Evolutionary conservation across 2,113 vertebrate species (phyloP), one percentile per base, ranked within the genome.

Genomic region (Sarotherodon lohbergeri): DNA sequence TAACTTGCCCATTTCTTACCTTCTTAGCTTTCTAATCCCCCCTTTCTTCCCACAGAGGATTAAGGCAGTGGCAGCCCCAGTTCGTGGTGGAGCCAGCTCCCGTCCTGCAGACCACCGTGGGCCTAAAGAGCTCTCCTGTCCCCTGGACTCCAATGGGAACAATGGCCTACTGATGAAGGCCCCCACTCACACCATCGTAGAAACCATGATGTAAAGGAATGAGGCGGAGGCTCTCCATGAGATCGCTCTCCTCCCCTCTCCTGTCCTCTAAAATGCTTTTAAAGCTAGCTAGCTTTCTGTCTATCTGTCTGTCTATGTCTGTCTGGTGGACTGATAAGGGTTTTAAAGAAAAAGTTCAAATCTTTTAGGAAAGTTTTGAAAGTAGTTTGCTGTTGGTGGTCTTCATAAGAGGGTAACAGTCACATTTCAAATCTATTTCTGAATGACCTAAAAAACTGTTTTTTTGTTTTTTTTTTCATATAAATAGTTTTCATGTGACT

Each of bases 141-240:
- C 95, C 1, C 93, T 96, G 90, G 96, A 97, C 90, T 95, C 97
- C 88, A 97, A 97, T 73, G 91, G 96, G 82, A 98, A 98, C 91
- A 98, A 97, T 7, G 94, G 97, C 52, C 95, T 97, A 84, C 95
- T 97, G 93, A 94, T 96, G 95, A 99, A 98, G 93, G 94, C 89
- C 34, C 98, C 98, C 29, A 98, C 97, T 85, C 98, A 99, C 96
- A 98, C 98, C 96, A 97, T 99, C 85, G 97, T 99, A 95, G 99
- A 99, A 96, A 99, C 98, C 95, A 99, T 99, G 98, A 99, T 99
- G 98, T 99, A 97, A 99, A 97, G 89, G 89, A 81, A 57, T 29
- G 88, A 90, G 96, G 81, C 8, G 88, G 90, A 86, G 96, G 90
- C 96, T 97, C 97, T 97, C 96, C 96, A 95, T 97, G 95, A 96